phyloP scores from a whole-genome alignment of 2,113 vertebrate species.

The Oenanthe melanoleuca region DNA sequence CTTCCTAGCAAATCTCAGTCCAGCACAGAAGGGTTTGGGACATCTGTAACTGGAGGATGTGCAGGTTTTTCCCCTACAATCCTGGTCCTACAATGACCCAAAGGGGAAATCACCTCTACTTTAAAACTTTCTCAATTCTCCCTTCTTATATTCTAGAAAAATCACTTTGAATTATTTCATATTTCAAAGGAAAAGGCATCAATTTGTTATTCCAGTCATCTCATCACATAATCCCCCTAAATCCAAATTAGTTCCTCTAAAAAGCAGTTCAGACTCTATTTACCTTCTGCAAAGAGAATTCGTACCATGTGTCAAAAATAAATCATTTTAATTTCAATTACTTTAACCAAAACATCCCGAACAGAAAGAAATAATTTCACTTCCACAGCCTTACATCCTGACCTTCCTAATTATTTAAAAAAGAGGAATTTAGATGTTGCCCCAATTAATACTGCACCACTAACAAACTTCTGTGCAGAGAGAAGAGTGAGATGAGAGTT shows the following conservation, averaged over 20 bases:
- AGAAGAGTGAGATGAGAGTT: not conserved
- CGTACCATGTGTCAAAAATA: not conserved
- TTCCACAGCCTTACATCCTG: not conserved
- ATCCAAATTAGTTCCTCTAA: not conserved
- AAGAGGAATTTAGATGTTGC: not conserved
- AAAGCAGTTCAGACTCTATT: not conserved
- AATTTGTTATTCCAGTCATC: no score
- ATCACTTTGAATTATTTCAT: not conserved
- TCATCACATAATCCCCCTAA: not conserved
- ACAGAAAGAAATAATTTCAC: not conserved
- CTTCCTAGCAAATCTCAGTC: not conserved
- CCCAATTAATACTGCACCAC: not conserved
- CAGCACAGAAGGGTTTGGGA: not conserved
- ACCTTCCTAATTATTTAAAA: not conserved
- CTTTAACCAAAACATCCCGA: not conserved
- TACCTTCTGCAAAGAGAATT: not conserved
- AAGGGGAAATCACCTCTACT: not conserved
- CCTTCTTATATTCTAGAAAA: not conserved
- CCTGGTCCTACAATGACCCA: no score
- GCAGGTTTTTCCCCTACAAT: not conserved
- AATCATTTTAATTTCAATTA: not conserved
- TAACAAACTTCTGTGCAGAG: not conserved
- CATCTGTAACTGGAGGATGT: fast-evolving
- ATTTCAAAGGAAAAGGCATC: not conserved
- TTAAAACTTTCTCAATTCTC: not conserved